These are phyloP conservation scores for Parnassius smintheus DNA, from an alignment of 2,888 invertebrate genomes.

Conservation along the genomic window DNA sequence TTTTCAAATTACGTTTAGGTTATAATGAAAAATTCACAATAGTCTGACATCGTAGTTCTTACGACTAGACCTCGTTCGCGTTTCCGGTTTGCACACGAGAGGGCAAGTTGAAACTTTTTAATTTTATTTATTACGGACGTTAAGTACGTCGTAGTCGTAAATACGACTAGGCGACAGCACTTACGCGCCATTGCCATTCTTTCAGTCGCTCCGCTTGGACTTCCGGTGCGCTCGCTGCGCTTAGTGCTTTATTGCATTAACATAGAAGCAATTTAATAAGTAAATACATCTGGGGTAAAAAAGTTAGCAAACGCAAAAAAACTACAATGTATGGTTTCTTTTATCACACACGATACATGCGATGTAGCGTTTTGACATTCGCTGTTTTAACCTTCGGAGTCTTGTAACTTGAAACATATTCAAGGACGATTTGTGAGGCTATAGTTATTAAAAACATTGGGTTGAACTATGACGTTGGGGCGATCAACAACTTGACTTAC, in stretches of 20 bases:
- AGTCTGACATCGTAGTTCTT: neutral
- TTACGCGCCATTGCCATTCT: slow-evolving; percentile 8
- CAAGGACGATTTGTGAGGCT: too few species aligned
- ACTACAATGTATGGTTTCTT: neutral
- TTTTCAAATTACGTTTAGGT: too few species aligned
- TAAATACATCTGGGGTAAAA: neutral
- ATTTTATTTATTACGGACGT: slow-evolving; percentile 14
- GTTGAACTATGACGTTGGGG: too few species aligned
- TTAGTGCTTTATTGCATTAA: slow-evolving; percentile 6
- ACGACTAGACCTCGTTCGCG: neutral
- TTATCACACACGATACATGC: neutral
- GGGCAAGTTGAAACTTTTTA: slow-evolving; percentile 10
- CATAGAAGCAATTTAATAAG: slow-evolving; percentile 1
- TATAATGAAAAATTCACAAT: neutral
- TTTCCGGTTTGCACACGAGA: neutral
- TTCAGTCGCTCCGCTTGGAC: slow-evolving; percentile 6
- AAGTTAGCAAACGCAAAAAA: neutral
- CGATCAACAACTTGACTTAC: too few species aligned
- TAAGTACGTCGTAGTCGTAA: slow-evolving; percentile 15
- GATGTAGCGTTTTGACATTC: too few species aligned
- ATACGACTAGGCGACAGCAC: slow-evolving; percentile 15
- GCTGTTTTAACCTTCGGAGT: too few species aligned
- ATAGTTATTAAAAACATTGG: too few species aligned
- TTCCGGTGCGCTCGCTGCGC: neutral
- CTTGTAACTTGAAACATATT: too few species aligned